Percentiles rank a stretch among this genome's conserved stretches.
Evolutionary conservation across 35 echinoderm and acorn worm genomes (phyloP).

Genomic region (Apostichopus japonicus): DNA sequence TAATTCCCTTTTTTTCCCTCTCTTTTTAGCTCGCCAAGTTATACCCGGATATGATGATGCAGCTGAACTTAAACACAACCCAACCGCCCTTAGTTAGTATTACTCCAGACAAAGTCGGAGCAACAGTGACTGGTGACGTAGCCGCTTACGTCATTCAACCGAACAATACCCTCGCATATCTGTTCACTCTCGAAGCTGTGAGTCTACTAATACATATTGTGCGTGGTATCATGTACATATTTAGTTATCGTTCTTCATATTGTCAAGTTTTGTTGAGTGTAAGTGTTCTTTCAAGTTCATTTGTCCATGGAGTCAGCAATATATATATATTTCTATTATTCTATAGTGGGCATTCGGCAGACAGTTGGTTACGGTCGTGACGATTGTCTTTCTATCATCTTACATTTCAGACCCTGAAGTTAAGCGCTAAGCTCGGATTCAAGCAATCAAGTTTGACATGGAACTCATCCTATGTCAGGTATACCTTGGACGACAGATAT

Average conservation of each 20-base stretch:
- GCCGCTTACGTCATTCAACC: conserved; percentile 62
- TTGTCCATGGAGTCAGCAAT: too few species aligned
- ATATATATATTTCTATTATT: too few species aligned
- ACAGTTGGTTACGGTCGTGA: too few species aligned
- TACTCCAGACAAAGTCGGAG: background rate
- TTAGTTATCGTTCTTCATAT: too few species aligned
- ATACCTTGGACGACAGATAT: background rate
- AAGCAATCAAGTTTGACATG: background rate
- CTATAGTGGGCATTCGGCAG: too few species aligned
- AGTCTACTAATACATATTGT: background rate
- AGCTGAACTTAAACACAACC: conserved; percentile 63
- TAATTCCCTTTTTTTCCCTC: background rate
- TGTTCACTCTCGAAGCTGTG: conserved; percentile 61
- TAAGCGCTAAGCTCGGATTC: background rate
- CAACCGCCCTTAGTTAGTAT: conserved; percentile 46
- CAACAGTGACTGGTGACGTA: conserved; percentile 48
- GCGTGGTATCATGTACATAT: too few species aligned
- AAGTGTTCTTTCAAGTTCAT: too few species aligned
- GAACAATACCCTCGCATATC: conserved; percentile 54
- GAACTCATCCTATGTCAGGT: conserved; percentile 30
- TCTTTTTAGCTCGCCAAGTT: conserved; percentile 54
- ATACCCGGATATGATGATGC: conserved; percentile 72
- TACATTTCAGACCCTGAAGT: background rate
- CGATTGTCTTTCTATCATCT: background rate
- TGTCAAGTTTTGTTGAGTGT: too few species aligned